A percentile compares a stretch with the other conserved stretches of the same genome.
phyloP scores from a whole-genome alignment of 2,888 invertebrate species.

The Spodoptera littoralis region DNA sequence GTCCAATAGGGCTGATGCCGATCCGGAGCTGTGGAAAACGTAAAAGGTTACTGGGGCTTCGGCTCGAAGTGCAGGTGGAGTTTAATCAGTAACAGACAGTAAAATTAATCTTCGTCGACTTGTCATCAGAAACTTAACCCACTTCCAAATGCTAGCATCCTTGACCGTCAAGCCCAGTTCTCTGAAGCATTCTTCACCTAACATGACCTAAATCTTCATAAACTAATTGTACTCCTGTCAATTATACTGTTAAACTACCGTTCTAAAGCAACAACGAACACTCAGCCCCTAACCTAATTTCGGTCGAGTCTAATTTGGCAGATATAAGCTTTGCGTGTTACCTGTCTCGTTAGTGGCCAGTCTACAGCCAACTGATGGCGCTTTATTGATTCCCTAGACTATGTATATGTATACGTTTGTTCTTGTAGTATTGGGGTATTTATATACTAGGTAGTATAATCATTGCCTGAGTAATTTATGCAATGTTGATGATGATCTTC shows the following conservation, averaged over 20 bases:
- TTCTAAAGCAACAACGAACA: slow-evolving; percentile 36
- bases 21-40: too few relatives aligned
- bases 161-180: too few relatives aligned
- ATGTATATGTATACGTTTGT: background rate
- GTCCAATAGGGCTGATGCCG: too few relatives aligned
- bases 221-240: slow-evolving; percentile 13
- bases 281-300: slow-evolving; percentile 30
- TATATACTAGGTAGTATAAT: background rate
- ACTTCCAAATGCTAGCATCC: too few relatives aligned
- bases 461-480: too few relatives aligned
- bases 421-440: background rate
- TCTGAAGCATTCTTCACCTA: too few relatives aligned
- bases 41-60: too few relatives aligned
- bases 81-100: too few relatives aligned
- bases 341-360: slow-evolving; percentile 49
- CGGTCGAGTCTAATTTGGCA: slow-evolving; percentile 32
- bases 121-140: too few relatives aligned
- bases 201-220: background rate
- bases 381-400: slow-evolving; percentile 21
- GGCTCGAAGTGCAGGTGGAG: too few relatives aligned
- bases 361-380: slow-evolving; percentile 22
- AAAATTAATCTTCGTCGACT: too few relatives aligned
- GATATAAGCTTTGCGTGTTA: slow-evolving; percentile 41
- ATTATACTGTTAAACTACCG: slow-evolving; percentile 2
- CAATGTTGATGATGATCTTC: too few relatives aligned